A percentile compares a stretch with the other conserved stretches of the same genome.
phyloP scores from a whole-genome alignment of 2,113 vertebrate genomes.

The Podarcis cretensis region DNA sequence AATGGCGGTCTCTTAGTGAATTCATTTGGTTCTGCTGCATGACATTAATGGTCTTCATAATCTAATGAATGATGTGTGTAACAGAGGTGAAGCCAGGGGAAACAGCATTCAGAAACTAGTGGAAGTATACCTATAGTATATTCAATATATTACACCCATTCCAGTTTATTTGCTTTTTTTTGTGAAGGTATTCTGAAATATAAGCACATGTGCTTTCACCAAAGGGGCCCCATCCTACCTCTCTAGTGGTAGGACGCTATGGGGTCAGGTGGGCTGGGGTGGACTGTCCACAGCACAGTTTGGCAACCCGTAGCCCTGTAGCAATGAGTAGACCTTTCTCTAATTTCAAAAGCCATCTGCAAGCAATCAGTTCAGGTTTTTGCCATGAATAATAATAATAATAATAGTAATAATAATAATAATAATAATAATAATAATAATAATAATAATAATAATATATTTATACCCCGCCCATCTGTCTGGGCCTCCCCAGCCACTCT shows the following conservation, averaged over 20 bases:
- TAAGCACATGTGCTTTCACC: neutral
- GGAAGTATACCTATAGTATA: slow-evolving; percentile 52
- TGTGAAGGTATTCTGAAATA: slow-evolving; percentile 43
- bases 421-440: too few species aligned
- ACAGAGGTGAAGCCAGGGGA: slow-evolving; percentile 80
- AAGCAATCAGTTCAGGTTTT: neutral
- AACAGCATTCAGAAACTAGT: slow-evolving; percentile 69
- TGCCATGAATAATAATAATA: too few species aligned
- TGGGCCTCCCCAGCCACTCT: too few species aligned
- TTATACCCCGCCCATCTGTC: too few species aligned
- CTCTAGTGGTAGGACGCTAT: neutral
- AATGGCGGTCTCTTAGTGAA: slow-evolving; percentile 85
- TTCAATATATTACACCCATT: slow-evolving; percentile 35
- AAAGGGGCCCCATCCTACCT: neutral
- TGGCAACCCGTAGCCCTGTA: too few species aligned
- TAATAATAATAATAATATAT: too few species aligned
- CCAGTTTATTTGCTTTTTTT: slow-evolving; percentile 38
- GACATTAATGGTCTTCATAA: slow-evolving; percentile 95
- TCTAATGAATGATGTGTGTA: slow-evolving; percentile 94
- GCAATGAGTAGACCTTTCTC: neutral
- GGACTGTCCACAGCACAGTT: neutral
- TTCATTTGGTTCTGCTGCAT: slow-evolving; percentile 88
- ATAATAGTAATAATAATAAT: too few species aligned
- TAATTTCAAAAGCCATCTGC: neutral
- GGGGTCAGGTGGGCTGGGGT: too few species aligned